Base-by-base conservation (phyloP, 2,888 invertebrate species). In the Cyclophora albipunctata region DNA sequence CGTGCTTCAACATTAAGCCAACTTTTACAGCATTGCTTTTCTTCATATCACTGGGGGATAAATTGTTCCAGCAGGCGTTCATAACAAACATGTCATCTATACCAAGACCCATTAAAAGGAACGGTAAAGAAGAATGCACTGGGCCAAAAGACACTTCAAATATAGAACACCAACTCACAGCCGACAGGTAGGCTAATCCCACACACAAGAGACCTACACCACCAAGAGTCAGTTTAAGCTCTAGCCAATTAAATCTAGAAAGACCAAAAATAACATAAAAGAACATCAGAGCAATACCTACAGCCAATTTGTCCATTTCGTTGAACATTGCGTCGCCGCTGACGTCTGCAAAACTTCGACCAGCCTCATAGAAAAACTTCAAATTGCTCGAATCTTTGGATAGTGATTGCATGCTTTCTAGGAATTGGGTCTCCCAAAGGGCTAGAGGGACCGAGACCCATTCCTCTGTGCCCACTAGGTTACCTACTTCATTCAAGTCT, bases 41-140 rank as follows among this genome's bases (percentile, higher is more conserved):
- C 50, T 84, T 78, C 45, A 81, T 76, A 57, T 90, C 85, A 46
- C 90, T 82, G 42, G 84, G 77, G 5, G 91, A 80, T 7, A 92
- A 73, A 67, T 93, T 92, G 55, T 92, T 91, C 93, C 93, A 94
- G 69, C 93, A 93, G 33, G 94, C 93, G 83, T 93, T 91, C 83
- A 96, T 94, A 0, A 96, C 94, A 78, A 96, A 95, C 91, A 95
- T 94, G 69, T 96, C 96, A 66, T 96, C 96, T 34, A 96, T 92
- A 40, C 94, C 93, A 61, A 95, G 90, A 55, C 95, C 95, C 91
- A 96, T 92, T 7, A 96, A 74, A 52, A 96, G 87, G 78, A 96
- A 95, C 4, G 95, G 95, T 54, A 96, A 79, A 7, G 95, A 93
- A 5, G 94, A 93, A 74, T 96, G 95, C 1, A 96, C 93, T 0